Percentiles rank a stretch among this genome's conserved stretches.
Evolutionary conservation across 2,797 vertebrate species (phyloP).

Genomic region (Fistularia tabacaria): DNA sequence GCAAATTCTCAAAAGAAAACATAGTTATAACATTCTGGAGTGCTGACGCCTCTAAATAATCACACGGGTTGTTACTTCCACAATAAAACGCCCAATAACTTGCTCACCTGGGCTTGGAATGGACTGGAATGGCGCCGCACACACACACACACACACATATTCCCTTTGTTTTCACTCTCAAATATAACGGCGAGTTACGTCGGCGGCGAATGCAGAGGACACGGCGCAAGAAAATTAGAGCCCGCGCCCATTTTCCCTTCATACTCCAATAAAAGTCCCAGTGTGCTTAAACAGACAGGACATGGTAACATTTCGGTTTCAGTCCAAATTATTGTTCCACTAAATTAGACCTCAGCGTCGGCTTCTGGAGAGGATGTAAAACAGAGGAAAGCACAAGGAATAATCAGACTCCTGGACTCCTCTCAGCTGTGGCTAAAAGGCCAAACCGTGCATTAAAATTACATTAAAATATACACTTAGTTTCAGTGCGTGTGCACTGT

Average conservation of each 20-base stretch:
- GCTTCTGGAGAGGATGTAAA: conserved; percentile 55
- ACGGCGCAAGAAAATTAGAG: not conserved
- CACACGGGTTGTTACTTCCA: conserved; percentile 38
- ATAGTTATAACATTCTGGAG: conserved; percentile 38
- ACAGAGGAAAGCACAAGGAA: conserved; percentile 27
- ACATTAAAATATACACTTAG: conserved; percentile 37
- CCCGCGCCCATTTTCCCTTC: conserved; percentile 45
- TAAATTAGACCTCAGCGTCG: conserved; percentile 50
- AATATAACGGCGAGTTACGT: conserved; percentile 22
- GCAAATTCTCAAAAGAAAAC: conserved; percentile 31
- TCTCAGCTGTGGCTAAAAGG: conserved; percentile 43
- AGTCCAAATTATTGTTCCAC: conserved; percentile 39
- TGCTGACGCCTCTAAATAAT: conserved; percentile 46
- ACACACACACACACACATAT: conserved; percentile 8
- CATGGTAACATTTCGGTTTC: conserved; percentile 49
- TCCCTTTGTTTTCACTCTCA: not conserved
- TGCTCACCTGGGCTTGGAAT: conserved; percentile 55
- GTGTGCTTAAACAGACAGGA: conserved; percentile 45
- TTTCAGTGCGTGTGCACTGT: not conserved
- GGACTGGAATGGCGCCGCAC: conserved; percentile 14
- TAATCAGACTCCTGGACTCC: conserved; percentile 34
- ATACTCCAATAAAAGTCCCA: conserved; percentile 44
- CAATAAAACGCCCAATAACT: conserved; percentile 63
- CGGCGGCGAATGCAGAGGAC: not conserved
- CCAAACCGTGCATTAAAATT: conserved; percentile 57